Conservation (phyloP, 2,888 invertebrate genomes). For the Megamerina dolium region DNA sequence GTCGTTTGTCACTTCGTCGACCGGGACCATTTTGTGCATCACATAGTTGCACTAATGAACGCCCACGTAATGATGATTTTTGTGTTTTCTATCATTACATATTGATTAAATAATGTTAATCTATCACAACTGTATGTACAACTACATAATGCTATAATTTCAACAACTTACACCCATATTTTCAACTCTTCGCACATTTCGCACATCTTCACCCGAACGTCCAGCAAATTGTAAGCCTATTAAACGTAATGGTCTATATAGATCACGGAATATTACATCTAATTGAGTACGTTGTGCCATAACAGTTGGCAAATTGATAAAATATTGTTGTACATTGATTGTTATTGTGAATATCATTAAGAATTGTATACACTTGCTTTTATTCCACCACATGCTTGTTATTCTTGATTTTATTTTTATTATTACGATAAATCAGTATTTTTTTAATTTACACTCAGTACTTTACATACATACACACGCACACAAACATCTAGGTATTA, state of each 20-base stretch:
- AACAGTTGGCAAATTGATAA: constrained; percentile 13
- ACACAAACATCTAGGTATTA: no score
- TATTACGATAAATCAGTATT: no score
- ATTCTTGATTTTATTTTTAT: no score
- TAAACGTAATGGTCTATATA: constrained; percentile 32
- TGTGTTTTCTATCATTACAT: constrained; percentile 39
- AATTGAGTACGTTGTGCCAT: constrained; percentile 36
- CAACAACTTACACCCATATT: constrained; percentile 33
- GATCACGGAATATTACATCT: constrained; percentile 28
- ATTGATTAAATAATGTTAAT: neutral
- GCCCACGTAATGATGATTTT: constrained; percentile 30
- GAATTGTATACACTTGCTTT: no score
- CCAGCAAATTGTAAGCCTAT: constrained; percentile 35
- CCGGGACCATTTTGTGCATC: constrained; percentile 43
- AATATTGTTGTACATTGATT: neutral
- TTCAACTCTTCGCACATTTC: constrained; percentile 30
- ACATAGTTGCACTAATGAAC: constrained; percentile 38
- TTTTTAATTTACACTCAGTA: no score
- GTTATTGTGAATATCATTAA: constrained; percentile 13
- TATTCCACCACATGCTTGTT: constrained; percentile 1
- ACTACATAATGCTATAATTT: neutral
- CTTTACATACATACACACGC: no score
- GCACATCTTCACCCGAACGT: constrained; percentile 35
- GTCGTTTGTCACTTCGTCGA: constrained; percentile 44
- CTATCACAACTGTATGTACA: no score